phyloP scores from a whole-genome alignment of 2,113 vertebrate genomes.

The Parus major region DNA sequence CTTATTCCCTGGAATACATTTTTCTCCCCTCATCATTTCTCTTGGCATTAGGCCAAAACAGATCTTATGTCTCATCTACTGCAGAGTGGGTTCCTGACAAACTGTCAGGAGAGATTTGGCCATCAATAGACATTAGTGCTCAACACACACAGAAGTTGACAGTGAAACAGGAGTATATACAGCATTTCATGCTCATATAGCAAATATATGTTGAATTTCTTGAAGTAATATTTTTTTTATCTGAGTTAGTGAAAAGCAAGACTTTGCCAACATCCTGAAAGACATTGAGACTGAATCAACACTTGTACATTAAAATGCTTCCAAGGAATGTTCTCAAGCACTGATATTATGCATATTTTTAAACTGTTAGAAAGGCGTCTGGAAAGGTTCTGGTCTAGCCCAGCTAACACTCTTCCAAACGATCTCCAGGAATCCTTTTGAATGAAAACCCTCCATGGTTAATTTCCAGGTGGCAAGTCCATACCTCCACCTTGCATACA shows the following conservation, averaged over 20 bases:
- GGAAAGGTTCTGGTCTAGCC: background rate
- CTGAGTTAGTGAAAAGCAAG: background rate
- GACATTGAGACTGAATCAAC: background rate
- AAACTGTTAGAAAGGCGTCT: background rate
- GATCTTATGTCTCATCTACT: background rate
- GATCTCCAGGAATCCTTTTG: background rate
- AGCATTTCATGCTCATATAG: background rate
- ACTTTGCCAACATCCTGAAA: background rate
- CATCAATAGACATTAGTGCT: background rate
- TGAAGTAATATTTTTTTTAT: background rate
- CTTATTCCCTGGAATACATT: background rate
- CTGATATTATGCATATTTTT: background rate
- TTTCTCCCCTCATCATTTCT: background rate
- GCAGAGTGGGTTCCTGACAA: slow-evolving; percentile 6
- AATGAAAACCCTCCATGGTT: background rate
- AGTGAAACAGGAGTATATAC: background rate
- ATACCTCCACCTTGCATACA: background rate
- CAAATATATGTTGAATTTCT: background rate
- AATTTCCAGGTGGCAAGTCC: background rate
- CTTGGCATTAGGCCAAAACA: background rate
- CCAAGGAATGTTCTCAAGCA: background rate
- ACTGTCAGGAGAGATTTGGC: slow-evolving; percentile 4
- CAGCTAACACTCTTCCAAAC: background rate
- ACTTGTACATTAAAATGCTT: background rate
- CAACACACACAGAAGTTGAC: background rate